Percentiles rank a stretch among this genome's conserved stretches.
phyloP scores from a whole-genome alignment of 2,113 vertebrate species.

The Oreochromis tanganicae region DNA sequence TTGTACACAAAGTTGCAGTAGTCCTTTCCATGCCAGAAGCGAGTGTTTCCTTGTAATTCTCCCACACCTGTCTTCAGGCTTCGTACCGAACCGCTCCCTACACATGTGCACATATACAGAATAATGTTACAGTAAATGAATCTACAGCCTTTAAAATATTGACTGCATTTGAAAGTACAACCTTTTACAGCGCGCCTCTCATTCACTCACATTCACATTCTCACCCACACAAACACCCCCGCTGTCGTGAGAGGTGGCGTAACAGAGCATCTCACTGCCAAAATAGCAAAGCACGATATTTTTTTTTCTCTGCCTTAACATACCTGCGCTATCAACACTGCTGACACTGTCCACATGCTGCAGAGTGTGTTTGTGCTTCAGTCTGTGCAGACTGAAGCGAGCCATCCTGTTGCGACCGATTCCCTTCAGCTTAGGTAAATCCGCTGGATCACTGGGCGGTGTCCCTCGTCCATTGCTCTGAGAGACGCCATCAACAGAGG shows the following conservation, averaged over 20 bases:
- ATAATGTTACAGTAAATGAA: not conserved
- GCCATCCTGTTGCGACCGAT: constrained; percentile 76
- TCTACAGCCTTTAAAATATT: not conserved
- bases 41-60: constrained; percentile 88
- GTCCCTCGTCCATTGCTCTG: constrained; percentile 38
- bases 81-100: constrained; percentile 81
- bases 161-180: not conserved
- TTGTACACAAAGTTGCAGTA: constrained; percentile 97
- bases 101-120: not conserved
- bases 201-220: not conserved
- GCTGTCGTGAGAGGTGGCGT: not conserved
- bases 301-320: not conserved
- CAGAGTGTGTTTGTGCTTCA: constrained; percentile 80
- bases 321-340: constrained; percentile 82
- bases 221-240: not conserved
- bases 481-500: not conserved
- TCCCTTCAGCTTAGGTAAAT: constrained; percentile 83
- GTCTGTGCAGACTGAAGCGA: constrained; percentile 85
- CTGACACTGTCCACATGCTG: constrained; percentile 82
- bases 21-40: constrained; percentile 97
- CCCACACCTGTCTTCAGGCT: constrained; percentile 87
- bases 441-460: constrained; percentile 40
- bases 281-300: not conserved
- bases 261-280: not conserved
- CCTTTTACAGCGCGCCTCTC: not conserved